Percentiles rank a stretch among this genome's conserved stretches.
Evolutionary conservation across 2,888 invertebrate species (phyloP).

Genomic region (Adela reaumurella): DNA sequence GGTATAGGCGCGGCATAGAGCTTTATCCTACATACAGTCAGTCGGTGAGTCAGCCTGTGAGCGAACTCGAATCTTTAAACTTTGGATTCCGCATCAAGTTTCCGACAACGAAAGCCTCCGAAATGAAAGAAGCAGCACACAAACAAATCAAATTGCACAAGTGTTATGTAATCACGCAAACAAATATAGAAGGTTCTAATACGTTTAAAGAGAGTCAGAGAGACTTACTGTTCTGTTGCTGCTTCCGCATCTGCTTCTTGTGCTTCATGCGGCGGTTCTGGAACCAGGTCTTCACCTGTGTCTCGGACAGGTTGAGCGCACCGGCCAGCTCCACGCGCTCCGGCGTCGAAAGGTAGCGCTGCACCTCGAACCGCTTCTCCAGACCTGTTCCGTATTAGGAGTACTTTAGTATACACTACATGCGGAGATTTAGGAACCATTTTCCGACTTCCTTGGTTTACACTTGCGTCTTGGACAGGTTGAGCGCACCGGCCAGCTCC

Average conservation of each 20-base stretch:
- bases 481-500: conserved; percentile 54
- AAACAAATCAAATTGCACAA: too few relatives aligned
- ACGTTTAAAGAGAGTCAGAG: too few relatives aligned
- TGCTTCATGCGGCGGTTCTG: conserved; percentile 97
- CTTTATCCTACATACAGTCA: too few relatives aligned
- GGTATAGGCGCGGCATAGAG: too few relatives aligned
- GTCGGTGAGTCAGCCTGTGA: too few relatives aligned
- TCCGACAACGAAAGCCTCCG: too few relatives aligned
- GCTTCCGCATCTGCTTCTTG: conserved; percentile 82
- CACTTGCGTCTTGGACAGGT: conserved; percentile 92
- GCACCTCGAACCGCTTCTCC: conserved; percentile 92
- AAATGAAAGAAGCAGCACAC: too few relatives aligned
- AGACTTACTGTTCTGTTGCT: conserved; percentile 53
- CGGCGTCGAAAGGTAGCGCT: conserved; percentile 92
- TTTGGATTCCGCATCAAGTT: too few relatives aligned
- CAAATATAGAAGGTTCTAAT: too few relatives aligned
- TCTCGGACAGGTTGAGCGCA: conserved; percentile 90
- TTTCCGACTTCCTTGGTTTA: too few relatives aligned
- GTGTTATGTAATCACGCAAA: too few relatives aligned
- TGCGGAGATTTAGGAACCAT: conserved; percentile 97
- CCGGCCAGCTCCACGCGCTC: conserved; percentile 93
- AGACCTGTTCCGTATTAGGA: conserved; percentile 55
- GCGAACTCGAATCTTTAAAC: too few relatives aligned
- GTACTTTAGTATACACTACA: conserved; percentile 61
- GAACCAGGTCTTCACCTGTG: conserved; percentile 97